phyloP scores from a whole-genome alignment of 2,888 invertebrate species.

The Synergus japonicus region DNA sequence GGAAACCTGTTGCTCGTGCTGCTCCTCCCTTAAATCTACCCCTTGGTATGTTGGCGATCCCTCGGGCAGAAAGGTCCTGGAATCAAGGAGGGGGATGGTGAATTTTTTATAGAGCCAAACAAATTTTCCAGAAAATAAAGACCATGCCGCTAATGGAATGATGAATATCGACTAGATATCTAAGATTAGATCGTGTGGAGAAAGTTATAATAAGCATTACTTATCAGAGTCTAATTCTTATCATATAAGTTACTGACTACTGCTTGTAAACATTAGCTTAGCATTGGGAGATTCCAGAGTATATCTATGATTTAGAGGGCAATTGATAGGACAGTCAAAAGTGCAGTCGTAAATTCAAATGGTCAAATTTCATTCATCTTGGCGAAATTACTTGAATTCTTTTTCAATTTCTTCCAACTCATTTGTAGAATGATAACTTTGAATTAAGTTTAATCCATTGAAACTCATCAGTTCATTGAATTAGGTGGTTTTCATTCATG shows the following conservation, averaged over 20 bases:
- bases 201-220: not conserved
- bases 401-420: not conserved
- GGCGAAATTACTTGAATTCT: not conserved
- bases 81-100: not conserved
- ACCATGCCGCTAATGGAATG: not conserved
- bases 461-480: not conserved
- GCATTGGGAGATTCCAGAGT: not conserved
- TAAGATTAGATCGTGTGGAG: not conserved
- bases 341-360: not conserved
- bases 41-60: constrained; percentile 30
- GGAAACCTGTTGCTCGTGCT: constrained; percentile 57
- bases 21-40: constrained; percentile 59
- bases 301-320: not conserved
- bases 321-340: not conserved
- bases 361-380: not conserved
- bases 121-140: not conserved
- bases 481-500: no score
- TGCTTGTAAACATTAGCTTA: constrained; percentile 7
- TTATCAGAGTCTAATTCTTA: constrained; percentile 25
- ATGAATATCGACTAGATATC: constrained; percentile 9
- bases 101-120: not conserved
- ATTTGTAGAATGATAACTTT: not conserved
- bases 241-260: not conserved
- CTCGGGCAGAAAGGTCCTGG: constrained; percentile 26
- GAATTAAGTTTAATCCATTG: not conserved